phyloP scores from a whole-genome alignment of 2,888 invertebrate species.

The Carterocephalus palaemon region DNA sequence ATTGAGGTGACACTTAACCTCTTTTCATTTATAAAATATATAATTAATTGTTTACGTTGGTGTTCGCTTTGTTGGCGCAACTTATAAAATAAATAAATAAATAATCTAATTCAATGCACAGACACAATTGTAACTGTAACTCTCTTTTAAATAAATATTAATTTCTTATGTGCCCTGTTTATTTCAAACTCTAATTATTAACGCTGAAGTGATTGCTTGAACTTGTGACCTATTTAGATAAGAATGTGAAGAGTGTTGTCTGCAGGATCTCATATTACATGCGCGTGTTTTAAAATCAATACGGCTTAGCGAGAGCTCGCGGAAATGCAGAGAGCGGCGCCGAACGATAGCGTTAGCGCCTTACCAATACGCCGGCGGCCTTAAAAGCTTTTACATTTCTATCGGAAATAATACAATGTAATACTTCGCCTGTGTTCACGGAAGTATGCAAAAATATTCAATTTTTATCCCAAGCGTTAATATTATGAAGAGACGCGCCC shows the following conservation, averaged over 20 bases:
- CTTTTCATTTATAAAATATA: too few species aligned
- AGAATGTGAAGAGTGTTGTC: background rate
- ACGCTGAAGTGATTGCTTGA: too few species aligned
- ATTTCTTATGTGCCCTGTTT: too few species aligned
- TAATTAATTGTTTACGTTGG: too few species aligned
- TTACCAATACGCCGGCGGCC: conserved; percentile 64
- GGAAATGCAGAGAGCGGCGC: conserved; percentile 45
- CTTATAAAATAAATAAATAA: too few species aligned
- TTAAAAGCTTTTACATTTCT: conserved; percentile 76
- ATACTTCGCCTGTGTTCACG: conserved; percentile 50
- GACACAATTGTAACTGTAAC: too few species aligned
- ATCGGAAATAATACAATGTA: conserved; percentile 71
- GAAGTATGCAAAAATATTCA: conserved; percentile 72
- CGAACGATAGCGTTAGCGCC: conserved; percentile 58
- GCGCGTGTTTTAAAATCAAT: conserved; percentile 55
- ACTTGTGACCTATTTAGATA: conserved; percentile 2
- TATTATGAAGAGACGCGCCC: conserved; percentile 52
- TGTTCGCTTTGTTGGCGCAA: too few species aligned
- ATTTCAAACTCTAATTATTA: too few species aligned
- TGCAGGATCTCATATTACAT: conserved; percentile 20
- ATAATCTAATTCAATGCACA: too few species aligned
- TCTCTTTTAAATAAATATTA: too few species aligned
- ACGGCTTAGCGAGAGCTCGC: conserved; percentile 52
- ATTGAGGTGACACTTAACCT: too few species aligned
- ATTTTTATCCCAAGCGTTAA: conserved; percentile 66